A percentile compares a stretch with the other conserved stretches of the same genome.
These are phyloP conservation scores for Epinephelus lanceolatus DNA, from an alignment of 2,113 vertebrate genomes.

Conservation along the genomic window DNA sequence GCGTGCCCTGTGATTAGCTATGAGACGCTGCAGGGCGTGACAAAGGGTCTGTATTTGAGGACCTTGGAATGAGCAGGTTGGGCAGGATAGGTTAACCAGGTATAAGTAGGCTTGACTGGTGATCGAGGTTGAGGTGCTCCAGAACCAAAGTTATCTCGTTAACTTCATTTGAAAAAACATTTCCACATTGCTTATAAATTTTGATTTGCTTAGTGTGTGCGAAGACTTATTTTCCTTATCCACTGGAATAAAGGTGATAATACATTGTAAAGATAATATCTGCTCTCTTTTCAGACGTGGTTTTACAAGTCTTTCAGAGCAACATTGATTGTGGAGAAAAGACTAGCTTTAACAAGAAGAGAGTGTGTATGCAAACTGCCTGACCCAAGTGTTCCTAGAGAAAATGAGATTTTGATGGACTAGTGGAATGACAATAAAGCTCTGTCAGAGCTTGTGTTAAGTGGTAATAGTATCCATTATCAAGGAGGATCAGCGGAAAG, in stretches of 20 bases:
- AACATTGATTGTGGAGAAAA: background rate
- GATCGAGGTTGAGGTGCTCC: too few relatives aligned
- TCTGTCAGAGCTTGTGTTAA: background rate
- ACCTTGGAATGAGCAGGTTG: too few relatives aligned
- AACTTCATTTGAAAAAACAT: background rate
- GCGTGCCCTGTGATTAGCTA: too few relatives aligned
- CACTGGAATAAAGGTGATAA: background rate
- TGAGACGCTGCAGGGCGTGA: too few relatives aligned
- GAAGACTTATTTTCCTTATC: background rate
- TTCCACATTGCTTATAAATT: background rate
- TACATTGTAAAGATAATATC: background rate
- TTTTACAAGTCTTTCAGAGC: background rate
- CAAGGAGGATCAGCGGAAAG: slow-evolving; percentile 2
- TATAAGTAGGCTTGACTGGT: too few relatives aligned
- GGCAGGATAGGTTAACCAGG: too few relatives aligned
- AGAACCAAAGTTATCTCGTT: too few relatives aligned
- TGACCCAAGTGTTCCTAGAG: slow-evolving; percentile 9
- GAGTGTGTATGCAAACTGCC: slow-evolving; percentile 5
- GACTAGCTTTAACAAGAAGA: background rate
- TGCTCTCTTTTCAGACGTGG: background rate
- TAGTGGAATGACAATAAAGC: slow-evolving; percentile 14
- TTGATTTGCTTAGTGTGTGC: background rate
- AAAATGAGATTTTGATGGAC: slow-evolving; percentile 16
- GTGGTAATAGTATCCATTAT: slow-evolving; percentile 12
- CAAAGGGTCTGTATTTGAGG: too few relatives aligned